These are phyloP conservation scores for Apostichopus parvimensis DNA, from an alignment of 35 echinoderm and acorn worm species.

Conservation along the genomic window DNA sequence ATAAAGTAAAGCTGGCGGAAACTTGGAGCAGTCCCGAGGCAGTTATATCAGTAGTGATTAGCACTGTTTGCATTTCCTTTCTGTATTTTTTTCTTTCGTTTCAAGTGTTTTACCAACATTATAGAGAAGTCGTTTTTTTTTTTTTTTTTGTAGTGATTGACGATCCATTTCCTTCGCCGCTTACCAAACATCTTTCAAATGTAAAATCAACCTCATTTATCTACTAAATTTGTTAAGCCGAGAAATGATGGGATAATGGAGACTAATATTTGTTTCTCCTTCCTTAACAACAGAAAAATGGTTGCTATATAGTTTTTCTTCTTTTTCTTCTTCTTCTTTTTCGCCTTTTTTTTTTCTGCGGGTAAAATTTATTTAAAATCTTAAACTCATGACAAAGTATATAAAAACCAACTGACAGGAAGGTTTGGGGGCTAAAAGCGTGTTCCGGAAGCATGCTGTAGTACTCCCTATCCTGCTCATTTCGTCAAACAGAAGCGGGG, in stretches of 20 bases:
- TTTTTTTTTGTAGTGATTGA: slow-evolving; percentile 28
- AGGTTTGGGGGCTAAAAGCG: slow-evolving; percentile 53
- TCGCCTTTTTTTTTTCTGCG: background rate
- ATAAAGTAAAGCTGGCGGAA: slow-evolving; percentile 50
- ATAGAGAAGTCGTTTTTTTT: slow-evolving; percentile 42
- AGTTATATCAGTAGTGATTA: slow-evolving; percentile 58
- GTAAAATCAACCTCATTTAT: slow-evolving; percentile 44
- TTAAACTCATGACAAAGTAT: slow-evolving; percentile 4
- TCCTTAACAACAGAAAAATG: slow-evolving; percentile 41
- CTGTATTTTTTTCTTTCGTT: background rate
- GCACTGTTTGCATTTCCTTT: slow-evolving; percentile 55
- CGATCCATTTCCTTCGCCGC: slow-evolving; percentile 7
- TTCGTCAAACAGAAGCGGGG: slow-evolving; percentile 2
- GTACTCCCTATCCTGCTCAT: slow-evolving; percentile 12
- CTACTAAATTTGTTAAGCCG: slow-evolving; percentile 33
- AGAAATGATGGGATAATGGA: slow-evolving; percentile 56
- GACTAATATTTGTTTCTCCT: slow-evolving; percentile 55
- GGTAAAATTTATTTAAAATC: slow-evolving; percentile 39
- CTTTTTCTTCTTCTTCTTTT: background rate
- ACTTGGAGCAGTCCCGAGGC: slow-evolving; percentile 27
- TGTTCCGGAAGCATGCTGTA: slow-evolving; percentile 25
- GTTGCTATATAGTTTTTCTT: slow-evolving; percentile 31
- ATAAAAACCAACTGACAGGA: slow-evolving; percentile 18
- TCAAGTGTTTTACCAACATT: slow-evolving; percentile 39
- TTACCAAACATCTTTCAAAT: slow-evolving; percentile 27